A percentile compares a stretch with the other conserved stretches of the same genome.
phyloP scores from a whole-genome alignment of 2,888 invertebrate species.

The Scrobipalpa atriplicella region DNA sequence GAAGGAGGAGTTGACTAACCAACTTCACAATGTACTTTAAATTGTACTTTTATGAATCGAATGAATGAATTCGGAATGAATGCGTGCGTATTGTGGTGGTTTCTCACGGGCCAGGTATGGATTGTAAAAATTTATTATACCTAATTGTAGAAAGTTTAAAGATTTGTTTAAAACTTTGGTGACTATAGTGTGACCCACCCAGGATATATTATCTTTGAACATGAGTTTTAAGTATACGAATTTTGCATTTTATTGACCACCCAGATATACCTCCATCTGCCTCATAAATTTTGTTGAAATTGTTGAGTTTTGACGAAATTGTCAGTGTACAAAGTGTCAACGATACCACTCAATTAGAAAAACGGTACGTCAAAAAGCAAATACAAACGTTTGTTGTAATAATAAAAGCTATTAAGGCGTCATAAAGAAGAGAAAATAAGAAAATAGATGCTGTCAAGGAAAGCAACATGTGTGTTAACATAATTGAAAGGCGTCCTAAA shows the following conservation, averaged over 20 bases:
- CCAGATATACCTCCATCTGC: not conserved
- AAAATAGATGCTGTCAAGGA: slow-evolving; percentile 36
- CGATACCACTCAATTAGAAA: slow-evolving; percentile 23
- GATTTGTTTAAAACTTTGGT: not conserved
- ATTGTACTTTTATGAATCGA: too few species aligned
- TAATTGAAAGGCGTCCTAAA: slow-evolving; percentile 40
- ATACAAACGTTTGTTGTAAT: slow-evolving; percentile 27
- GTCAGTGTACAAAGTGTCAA: slow-evolving; percentile 18
- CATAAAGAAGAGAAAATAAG: slow-evolving; percentile 37
- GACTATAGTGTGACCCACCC: not conserved
- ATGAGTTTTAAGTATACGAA: too few species aligned
- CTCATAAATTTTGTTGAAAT: not conserved
- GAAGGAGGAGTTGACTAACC: too few species aligned
- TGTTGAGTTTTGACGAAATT: not conserved
- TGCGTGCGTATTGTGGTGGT: slow-evolving; percentile 15
- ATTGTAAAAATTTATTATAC: slow-evolving; percentile 13
- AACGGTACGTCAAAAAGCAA: slow-evolving; percentile 20
- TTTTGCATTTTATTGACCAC: too few species aligned
- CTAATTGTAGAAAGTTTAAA: slow-evolving; percentile 6
- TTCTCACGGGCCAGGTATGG: slow-evolving; percentile 14
- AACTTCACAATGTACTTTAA: too few species aligned
- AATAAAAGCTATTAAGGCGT: slow-evolving; percentile 30
- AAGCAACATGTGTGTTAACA: slow-evolving; percentile 37
- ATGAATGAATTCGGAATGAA: slow-evolving; percentile 14
- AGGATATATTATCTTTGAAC: too few species aligned